Conservation (phyloP, 2,797 vertebrate species). For the Denticeps clupeoides region DNA sequence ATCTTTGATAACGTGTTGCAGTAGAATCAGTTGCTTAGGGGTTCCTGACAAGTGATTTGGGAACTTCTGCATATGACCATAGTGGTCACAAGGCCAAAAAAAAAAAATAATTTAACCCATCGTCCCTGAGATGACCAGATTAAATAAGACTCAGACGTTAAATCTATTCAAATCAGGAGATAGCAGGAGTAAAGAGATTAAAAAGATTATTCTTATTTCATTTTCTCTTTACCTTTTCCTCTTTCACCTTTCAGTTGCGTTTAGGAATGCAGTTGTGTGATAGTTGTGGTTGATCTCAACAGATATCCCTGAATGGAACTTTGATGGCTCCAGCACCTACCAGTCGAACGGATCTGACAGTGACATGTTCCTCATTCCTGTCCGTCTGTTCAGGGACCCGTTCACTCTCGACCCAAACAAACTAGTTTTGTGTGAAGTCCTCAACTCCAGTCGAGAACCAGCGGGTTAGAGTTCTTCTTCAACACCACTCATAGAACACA, state of each 20-base stretch:
- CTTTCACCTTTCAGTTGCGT: background rate
- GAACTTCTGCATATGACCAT: background rate
- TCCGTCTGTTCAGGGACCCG: constrained; percentile 74
- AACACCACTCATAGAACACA: no score
- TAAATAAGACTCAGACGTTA: no score
- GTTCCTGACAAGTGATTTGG: background rate
- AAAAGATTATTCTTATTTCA: background rate
- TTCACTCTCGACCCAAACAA: constrained; percentile 79
- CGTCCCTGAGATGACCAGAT: no score
- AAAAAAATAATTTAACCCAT: background rate
- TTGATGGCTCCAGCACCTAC: constrained; percentile 70
- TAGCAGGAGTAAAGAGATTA: no score
- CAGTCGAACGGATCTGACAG: constrained; percentile 68
- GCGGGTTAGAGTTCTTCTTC: constrained; percentile 50
- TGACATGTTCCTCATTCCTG: constrained; percentile 75
- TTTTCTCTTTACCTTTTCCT: background rate
- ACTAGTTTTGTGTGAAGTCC: constrained; percentile 78
- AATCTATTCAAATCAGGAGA: no score
- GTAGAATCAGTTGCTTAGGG: no score
- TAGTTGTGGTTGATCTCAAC: no score
- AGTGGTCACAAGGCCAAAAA: background rate
- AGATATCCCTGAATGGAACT: constrained; percentile 83
- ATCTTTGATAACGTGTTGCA: no score
- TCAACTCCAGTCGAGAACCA: constrained; percentile 64
- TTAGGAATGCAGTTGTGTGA: background rate